Percentiles rank a stretch among this genome's conserved stretches.
Conservation (phyloP, 2,797 vertebrate species). For the Lepus oiostolus region DNA sequence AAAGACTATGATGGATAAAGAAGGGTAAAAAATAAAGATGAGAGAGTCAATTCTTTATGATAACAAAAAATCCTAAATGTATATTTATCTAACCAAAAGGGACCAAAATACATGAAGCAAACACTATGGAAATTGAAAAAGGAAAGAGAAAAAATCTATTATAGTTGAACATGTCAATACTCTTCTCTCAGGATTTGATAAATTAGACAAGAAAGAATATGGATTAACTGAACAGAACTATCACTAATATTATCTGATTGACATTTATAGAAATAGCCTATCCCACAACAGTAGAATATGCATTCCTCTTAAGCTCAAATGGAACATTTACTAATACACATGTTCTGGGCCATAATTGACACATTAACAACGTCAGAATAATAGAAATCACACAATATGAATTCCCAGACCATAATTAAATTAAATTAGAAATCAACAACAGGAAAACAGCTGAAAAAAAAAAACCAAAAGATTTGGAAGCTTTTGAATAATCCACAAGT, state of each 20-base stretch:
- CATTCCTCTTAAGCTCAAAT: not conserved
- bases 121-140: not conserved
- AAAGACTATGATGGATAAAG: not conserved
- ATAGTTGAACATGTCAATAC: not conserved
- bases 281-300: not conserved
- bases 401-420: not conserved
- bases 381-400: not conserved
- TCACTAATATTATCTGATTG: constrained; percentile 44
- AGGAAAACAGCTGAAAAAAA: not conserved
- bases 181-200: not conserved
- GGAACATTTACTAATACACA: not conserved
- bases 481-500: not conserved
- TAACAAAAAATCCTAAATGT: not conserved
- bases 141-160: not conserved
- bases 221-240: constrained; percentile 20
- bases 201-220: not conserved
- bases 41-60: not conserved
- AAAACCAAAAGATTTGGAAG: not conserved
- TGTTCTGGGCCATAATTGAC: not conserved
- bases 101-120: not conserved
- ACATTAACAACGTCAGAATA: not conserved
- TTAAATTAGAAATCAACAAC: not conserved
- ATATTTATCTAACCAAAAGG: not conserved
- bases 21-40: not conserved
- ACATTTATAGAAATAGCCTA: constrained; percentile 26